Evolutionary conservation across 2,113 vertebrate species (phyloP), one percentile per base, ranked within the genome.

Genomic region (Donacobius atricapilla): DNA sequence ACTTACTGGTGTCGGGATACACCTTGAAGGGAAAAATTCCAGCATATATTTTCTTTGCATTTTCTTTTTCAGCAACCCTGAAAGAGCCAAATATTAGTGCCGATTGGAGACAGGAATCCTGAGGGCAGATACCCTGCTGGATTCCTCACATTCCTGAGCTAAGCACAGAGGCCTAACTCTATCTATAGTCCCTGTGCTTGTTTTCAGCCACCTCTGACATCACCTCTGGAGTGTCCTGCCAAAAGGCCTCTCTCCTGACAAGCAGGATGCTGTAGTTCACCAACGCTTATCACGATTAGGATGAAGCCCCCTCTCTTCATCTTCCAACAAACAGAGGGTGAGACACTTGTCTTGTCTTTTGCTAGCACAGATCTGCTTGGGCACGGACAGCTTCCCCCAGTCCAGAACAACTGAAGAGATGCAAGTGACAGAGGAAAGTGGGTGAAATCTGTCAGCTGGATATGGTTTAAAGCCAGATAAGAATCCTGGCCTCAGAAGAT

Each of bases 271-370:
- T 37, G 18, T 16, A 70, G 42, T 24, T 21, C 27, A 63, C 14
- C 9, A 47, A 5, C 35, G 4, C 11, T 7, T 10, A 25, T 1
- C 54, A 16, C 54, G 42, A 1, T 2, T 12, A 15, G 19, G 21
- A 47, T 40, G 44, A 75, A 65, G 5, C 1, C 17, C 18, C 9
- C 2, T 57, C 20, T 47, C 68, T 39, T 71, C 47, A 39, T 58
- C 31, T 65, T 51, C 58, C 72, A 51, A 11, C 7, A 66, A 21
- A 24, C 5, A 54, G 1, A 73, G 28, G n/a, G 30, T 42, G 54
- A 86, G 24, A 16, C 42, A 13, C 17, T 75, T 60, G 14, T 69
- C 42, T 40, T 77, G 51, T 75, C 39, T 51, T 81, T 58, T 71
- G 56, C 37, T 40, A 3, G n/a, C 9, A 2, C 51, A 64, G 33